Conservation (phyloP, 1,140 invertebrate species). For the Drosophila sturtevanti region DNA sequence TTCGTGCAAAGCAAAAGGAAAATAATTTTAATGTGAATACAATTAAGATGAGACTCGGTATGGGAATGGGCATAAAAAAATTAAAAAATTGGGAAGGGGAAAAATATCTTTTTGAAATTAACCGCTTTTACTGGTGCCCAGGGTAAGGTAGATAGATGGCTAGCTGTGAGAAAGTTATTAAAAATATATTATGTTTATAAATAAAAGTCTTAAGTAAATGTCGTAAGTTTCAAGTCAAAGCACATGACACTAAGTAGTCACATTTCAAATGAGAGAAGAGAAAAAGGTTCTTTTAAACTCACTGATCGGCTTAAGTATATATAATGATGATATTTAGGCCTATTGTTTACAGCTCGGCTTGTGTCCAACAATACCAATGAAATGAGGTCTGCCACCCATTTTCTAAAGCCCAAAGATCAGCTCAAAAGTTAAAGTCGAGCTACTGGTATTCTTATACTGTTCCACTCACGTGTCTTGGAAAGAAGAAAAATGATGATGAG, state of each 20-base stretch:
- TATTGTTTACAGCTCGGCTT: conserved; percentile 51
- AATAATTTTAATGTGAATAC: conserved; percentile 31
- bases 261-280: background rate
- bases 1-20: background rate
- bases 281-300: conserved; percentile 11
- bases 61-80: background rate
- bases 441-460: conserved; percentile 2
- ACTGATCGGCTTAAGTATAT: conserved; percentile 39
- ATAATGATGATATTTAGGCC: conserved; percentile 13
- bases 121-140: conserved; percentile 14
- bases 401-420: conserved; percentile 15
- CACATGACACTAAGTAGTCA: conserved; percentile 2
- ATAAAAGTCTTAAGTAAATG: conserved; percentile 16
- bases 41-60: conserved; percentile 16
- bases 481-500: conserved; percentile 58
- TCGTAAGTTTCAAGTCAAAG: conserved; percentile 10
- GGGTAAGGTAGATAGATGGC: background rate
- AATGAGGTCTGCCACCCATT: background rate
- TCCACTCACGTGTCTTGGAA: conserved; percentile 8
- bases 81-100: background rate
- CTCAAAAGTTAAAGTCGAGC: background rate
- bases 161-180: conserved; percentile 29
- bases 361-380: conserved; percentile 21
- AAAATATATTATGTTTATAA: conserved; percentile 52
- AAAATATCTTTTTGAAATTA: conserved; percentile 36